Evolutionary conservation across 2,113 vertebrate genomes (phyloP), one percentile per base, ranked within the genome.

Genomic region (Cryptomyrus ogoouensis): DNA sequence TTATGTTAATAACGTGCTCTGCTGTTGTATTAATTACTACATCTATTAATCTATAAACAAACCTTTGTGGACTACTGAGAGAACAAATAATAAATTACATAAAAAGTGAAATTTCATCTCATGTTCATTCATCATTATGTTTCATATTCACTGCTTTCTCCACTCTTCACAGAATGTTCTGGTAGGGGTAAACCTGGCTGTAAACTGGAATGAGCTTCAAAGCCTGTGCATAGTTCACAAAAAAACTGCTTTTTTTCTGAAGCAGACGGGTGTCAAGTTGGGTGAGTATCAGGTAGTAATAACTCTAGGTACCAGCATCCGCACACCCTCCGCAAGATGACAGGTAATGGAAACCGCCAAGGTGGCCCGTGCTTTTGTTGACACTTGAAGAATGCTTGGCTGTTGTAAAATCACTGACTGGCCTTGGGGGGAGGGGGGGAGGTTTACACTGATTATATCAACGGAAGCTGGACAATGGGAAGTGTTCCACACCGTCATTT

Each of bases 381-480:
- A 42, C 15, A 39, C 35, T 80, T 19, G 15, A 39, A 80, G 74
- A 80, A 42, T 1, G 31, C 62, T 70, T 70, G 62, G 62, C 74
- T 39, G 74, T 42, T 12, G 35, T 80, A 19, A 80, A 35, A 19
- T 80, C 6, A 19, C 50, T 7, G 85, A 87, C 27, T 53, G 83
- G 47, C 83, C 83, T 49, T 84, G 53, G 62, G 1, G n/a, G 24
- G 21, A n/a, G 24, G 56, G 53, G 53, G 39, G 44, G 39, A 89
- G 91, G 46, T 0, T 35, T 31, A 47, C 53, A 44, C 42, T 46
- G 88, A 19, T 89, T 91, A 89, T 91, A 91, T 91, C 80, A 89
- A 39, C 49, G 92, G 94, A 96, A 95, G 91, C 88, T 83, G 88
- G 91, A 93, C 91, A 95, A 90, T 90, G 93, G 92, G 91, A 91